Conservation (phyloP, 2,797 vertebrate genomes). For the Syngnathus acus region DNA sequence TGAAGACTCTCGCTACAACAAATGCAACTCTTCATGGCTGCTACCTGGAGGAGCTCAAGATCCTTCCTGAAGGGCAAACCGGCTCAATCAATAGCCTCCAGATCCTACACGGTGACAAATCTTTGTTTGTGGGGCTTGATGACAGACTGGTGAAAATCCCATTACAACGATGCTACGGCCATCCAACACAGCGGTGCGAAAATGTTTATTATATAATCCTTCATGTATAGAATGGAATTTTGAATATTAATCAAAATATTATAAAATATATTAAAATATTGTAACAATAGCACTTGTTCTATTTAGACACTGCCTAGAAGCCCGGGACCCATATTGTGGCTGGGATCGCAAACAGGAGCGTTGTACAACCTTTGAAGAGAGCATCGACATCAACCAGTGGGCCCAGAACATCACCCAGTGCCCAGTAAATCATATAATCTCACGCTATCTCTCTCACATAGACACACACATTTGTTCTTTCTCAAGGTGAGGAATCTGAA, state of each 20-base stretch:
- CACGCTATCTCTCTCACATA: not conserved
- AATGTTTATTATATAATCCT: not conserved
- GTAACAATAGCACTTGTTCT: not conserved
- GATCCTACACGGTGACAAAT: conserved; percentile 83
- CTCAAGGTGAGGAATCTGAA: conserved; percentile 83
- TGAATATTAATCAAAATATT: conserved; percentile 1
- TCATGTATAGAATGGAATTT: not conserved
- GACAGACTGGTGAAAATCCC: conserved; percentile 84
- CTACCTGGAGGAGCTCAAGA: conserved; percentile 86
- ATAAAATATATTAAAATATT: too few species aligned
- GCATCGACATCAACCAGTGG: conserved; percentile 90
- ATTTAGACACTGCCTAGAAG: conserved; percentile 79
- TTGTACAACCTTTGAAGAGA: conserved; percentile 86
- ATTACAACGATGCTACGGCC: conserved; percentile 73
- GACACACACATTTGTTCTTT: conserved; percentile 4
- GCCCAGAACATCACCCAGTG: conserved; percentile 84
- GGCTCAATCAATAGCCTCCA: conserved; percentile 81
- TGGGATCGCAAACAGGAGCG: conserved; percentile 85
- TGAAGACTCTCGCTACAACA: conserved; percentile 82
- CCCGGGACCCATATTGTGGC: conserved; percentile 94
- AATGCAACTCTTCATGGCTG: conserved; percentile 79
- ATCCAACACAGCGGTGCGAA: conserved; percentile 54
- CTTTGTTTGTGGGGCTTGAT: conserved; percentile 82
- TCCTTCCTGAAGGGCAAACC: conserved; percentile 72
- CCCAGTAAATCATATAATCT: conserved; percentile 72